A percentile compares a stretch with the other conserved stretches of the same genome.
phyloP scores from a whole-genome alignment of 2,797 vertebrate genomes.

The Natrix natrix region DNA sequence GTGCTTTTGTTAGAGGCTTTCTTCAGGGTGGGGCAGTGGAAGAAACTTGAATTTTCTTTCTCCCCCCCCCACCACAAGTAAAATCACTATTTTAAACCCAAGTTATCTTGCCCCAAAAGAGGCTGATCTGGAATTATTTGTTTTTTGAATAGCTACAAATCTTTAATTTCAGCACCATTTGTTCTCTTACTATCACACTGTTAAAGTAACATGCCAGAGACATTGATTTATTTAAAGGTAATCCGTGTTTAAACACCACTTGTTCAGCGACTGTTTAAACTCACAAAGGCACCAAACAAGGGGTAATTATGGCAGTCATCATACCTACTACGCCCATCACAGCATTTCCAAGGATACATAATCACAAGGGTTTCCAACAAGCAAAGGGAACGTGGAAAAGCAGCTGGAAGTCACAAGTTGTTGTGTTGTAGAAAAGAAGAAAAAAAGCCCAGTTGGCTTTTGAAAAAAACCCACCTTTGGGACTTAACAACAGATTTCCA shows the following conservation, averaged over 20 bases:
- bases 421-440: too few relatives aligned
- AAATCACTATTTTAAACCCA: background rate
- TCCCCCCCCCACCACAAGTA: rapidly evolving
- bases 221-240: background rate
- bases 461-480: too few relatives aligned
- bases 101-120: background rate
- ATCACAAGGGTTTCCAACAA: background rate
- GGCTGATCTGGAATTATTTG: background rate
- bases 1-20: background rate
- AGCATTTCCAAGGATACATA: background rate
- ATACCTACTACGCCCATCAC: background rate
- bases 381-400: background rate
- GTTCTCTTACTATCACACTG: background rate
- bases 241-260: background rate
- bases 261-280: background rate
- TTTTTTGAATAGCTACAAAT: background rate
- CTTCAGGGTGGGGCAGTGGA: background rate
- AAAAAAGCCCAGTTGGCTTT: too few relatives aligned
- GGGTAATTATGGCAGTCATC: background rate
- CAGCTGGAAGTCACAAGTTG: background rate
- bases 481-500: background rate
- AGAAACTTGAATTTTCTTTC: background rate
- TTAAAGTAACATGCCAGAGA: background rate
- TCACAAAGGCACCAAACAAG: background rate
- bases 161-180: background rate